These are phyloP conservation scores for Morinoia aosen DNA, from an alignment of 2,888 invertebrate genomes.

Conservation along the genomic window DNA sequence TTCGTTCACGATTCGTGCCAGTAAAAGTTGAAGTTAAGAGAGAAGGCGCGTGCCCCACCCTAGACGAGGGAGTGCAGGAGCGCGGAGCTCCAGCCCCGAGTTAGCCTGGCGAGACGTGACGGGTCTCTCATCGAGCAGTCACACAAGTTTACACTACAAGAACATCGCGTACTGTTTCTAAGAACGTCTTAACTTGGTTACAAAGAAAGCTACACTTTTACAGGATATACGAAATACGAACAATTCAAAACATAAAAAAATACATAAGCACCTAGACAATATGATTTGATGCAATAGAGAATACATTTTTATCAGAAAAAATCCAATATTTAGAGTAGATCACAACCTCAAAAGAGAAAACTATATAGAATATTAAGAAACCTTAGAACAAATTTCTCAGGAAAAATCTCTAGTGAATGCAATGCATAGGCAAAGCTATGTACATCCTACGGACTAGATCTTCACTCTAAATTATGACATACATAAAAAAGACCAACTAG, in stretches of 20 bases:
- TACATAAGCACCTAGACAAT: neutral
- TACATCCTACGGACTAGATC: slow-evolving; percentile 48
- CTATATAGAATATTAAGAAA: neutral
- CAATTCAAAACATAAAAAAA: neutral
- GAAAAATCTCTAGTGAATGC: neutral
- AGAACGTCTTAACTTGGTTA: neutral
- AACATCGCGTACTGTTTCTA: neutral
- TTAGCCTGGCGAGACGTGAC: neutral
- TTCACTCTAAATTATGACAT: slow-evolving; percentile 35
- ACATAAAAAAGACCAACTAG: slow-evolving; percentile 37
- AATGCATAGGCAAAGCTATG: slow-evolving; percentile 22
- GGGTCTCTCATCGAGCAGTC: neutral
- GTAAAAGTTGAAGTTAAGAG: neutral
- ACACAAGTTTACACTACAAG: neutral
- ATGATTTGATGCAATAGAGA: neutral
- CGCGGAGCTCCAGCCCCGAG: neutral
- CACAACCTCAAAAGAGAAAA: neutral
- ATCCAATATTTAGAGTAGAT: neutral
- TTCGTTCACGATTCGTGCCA: neutral
- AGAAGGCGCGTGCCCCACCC: too few species aligned
- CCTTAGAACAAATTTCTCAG: neutral
- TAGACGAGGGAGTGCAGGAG: too few species aligned
- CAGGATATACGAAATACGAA: neutral
- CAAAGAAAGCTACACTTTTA: neutral
- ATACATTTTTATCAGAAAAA: neutral